Base-by-base conservation (phyloP, 2,797 vertebrate genomes). In the Pangasius larnaudii region DNA sequence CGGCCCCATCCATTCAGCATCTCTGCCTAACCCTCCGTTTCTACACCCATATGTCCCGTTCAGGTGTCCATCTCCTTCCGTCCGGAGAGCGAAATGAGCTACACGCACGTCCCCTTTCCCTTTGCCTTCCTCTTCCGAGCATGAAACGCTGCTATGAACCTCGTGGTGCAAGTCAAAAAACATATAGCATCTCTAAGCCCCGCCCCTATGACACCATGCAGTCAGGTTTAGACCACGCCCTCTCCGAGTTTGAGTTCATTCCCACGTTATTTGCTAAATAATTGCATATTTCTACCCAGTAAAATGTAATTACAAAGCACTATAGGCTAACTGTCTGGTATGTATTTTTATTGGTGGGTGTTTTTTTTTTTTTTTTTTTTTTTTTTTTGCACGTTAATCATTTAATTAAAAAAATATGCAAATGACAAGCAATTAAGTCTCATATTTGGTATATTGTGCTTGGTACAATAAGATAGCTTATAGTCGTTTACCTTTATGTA, bases 1-100 rank as follows among this genome's bases (percentile, higher is more conserved):
- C 90, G 91, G 94, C 93, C 92, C 95, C 95, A 93, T 96, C 97
- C 97, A 97, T 96, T 97, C 97, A 97, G 96, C 49, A 97, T 93
- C 95, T 93, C 93, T 93, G 94, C 92, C 93, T 93, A 90, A 91
- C 93, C 95, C 92, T 93, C 93, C 86, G 92, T 94, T 93, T 94
- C 63, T 95, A 92, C 91, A 91, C 93, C 90, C 92, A 95, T 94
- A 95, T 92, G 93, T 95, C 94, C 94, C 91, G 90, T 92, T 91
- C 92, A 95, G 92, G 93, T 92, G 95, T 93, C 91, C 92, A 92
- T 93, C 91, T 91, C 86, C 90, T 89, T 90, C 91, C 90, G 89
- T 92, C 86, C 86, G 80, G 86, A 91, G 90, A 91, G 92, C 85
- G 78, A 89, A 92, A 90, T 90, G 90, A 91, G 89, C 92, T 90